Conservation (phyloP, 2,888 invertebrate genomes). For the Cephus runcator region DNA sequence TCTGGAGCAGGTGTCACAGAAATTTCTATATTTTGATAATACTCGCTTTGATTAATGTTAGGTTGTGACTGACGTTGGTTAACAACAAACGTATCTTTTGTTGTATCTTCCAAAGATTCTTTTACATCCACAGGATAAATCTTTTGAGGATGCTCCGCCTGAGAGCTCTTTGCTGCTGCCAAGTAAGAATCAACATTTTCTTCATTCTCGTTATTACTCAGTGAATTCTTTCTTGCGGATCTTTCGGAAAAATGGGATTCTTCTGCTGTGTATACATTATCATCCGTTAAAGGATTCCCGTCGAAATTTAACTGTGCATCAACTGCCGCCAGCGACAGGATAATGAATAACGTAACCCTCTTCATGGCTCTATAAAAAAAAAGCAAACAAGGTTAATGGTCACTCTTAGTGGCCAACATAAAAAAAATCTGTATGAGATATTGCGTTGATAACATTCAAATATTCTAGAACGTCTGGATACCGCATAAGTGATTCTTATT, state of each 20-base stretch:
- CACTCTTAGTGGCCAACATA: not conserved
- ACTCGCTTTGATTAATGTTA: no score
- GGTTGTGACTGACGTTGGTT: not conserved
- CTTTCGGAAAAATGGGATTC: constrained; percentile 46
- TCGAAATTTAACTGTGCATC: constrained; percentile 54
- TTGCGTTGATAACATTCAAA: no score
- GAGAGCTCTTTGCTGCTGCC: constrained; percentile 14
- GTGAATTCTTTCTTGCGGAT: constrained; percentile 31
- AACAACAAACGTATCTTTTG: not conserved
- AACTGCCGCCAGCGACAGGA: not conserved
- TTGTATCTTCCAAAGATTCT: not conserved
- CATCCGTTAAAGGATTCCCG: constrained; percentile 58
- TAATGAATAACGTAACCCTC: constrained; percentile 14
- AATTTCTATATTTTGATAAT: no score
- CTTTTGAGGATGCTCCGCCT: constrained; percentile 28
- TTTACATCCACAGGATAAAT: constrained; percentile 31
- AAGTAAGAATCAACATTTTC: constrained; percentile 18
- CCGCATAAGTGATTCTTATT: no score
- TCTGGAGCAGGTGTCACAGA: not conserved
- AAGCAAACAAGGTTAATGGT: not conserved
- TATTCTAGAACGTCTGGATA: no score
- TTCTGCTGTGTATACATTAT: constrained; percentile 56
- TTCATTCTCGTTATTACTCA: not conserved
- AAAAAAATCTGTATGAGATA: no score
- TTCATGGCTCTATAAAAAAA: constrained; percentile 39